phyloP scores from a whole-genome alignment of 2,113 vertebrate species.

The Poicephalus meyeri region DNA sequence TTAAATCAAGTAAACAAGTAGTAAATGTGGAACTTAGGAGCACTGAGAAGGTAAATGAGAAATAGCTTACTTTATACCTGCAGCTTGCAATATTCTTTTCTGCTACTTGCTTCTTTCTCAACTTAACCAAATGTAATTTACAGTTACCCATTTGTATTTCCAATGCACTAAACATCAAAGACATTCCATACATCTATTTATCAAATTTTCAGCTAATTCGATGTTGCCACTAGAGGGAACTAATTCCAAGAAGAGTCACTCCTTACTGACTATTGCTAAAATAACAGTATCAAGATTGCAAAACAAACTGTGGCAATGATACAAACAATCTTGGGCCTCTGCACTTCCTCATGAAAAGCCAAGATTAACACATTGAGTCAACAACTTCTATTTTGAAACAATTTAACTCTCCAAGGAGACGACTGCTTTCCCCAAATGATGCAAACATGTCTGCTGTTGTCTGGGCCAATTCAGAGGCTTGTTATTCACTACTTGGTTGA shows the following conservation, averaged over 20 bases:
- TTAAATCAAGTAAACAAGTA: neutral
- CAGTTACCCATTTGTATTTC: neutral
- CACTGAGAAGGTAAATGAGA: neutral
- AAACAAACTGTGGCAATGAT: neutral
- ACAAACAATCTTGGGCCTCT: neutral
- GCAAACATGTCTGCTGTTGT: constrained; percentile 30
- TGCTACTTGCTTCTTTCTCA: neutral
- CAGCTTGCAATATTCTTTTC: neutral
- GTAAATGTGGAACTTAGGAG: neutral
- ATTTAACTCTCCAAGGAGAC: constrained; percentile 31
- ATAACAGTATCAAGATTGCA: neutral
- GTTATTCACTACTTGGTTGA: neutral
- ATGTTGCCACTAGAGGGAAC: neutral
- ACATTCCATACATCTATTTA: neutral
- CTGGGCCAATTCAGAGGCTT: constrained; percentile 49
- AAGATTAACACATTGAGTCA: no score
- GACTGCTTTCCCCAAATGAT: constrained; percentile 16
- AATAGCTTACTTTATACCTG: neutral
- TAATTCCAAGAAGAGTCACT: neutral
- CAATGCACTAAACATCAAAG: neutral
- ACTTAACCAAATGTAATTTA: neutral
- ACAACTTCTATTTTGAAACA: constrained; percentile 45
- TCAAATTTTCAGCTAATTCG: neutral
- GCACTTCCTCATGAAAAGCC: no score
- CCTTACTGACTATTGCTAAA: neutral